Evolutionary conservation across 2,797 vertebrate species (phyloP).

Genomic region (Bradypodion pumilum): DNA sequence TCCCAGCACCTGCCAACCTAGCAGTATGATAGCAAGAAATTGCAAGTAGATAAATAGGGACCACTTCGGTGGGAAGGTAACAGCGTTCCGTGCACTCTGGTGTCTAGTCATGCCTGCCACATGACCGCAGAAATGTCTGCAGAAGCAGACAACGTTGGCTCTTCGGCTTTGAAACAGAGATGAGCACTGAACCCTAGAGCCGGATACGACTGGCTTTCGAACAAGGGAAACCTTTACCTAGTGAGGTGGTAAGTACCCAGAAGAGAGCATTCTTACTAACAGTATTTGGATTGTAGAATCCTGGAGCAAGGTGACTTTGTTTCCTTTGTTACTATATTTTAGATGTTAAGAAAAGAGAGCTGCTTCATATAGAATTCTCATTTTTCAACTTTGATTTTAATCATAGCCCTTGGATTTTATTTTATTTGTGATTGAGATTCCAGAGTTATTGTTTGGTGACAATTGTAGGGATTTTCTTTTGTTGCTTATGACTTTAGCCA

Average conservation of each 20-base stretch:
- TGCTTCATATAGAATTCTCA: not conserved
- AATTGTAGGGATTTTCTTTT: not conserved
- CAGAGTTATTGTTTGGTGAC: not conserved
- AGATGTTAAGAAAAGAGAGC: not conserved
- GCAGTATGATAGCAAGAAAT: no score
- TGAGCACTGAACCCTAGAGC: no score
- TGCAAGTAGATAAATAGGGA: no score
- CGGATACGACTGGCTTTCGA: no score
- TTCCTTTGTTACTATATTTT: not conserved
- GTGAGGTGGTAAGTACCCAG: not conserved
- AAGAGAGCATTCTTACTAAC: not conserved
- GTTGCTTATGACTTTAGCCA: not conserved
- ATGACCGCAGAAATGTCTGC: no score
- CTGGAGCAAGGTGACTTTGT: not conserved
- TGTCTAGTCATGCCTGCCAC: no score
- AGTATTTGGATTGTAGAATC: not conserved
- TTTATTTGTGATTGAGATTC: not conserved
- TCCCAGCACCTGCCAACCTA: no score
- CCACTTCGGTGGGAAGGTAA: no score
- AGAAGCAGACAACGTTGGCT: no score
- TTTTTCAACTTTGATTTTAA: not conserved
- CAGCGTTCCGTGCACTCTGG: no score
- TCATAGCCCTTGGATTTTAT: not conserved
- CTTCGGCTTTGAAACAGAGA: no score
- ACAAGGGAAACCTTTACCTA: no score